Base-by-base conservation (phyloP, 2,113 vertebrate genomes). In the Hyla sarda region DNA sequence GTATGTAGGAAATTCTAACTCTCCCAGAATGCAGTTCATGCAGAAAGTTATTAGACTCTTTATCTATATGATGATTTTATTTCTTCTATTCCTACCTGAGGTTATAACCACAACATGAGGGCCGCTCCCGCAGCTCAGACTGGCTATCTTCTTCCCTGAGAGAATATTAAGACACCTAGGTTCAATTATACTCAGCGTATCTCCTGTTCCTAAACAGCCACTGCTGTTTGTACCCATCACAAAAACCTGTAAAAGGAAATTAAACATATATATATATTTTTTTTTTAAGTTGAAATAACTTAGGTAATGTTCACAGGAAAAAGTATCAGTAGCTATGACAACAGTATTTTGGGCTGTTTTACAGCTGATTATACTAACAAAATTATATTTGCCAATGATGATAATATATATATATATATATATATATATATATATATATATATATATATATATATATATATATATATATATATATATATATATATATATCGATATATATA, bases 111-210 rank as follows among this genome's bases (percentile, higher is more conserved):
- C 95, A 85, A 99, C 90, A 73, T 99, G 98, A 0, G 98, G 98
- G n/a, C 98, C 98, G 25, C 96, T 99, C 89, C 98, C 98, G 25
- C 98, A 99, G 94, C 97, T 98, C 88, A 99, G 90, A 87, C 97
- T 96, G 81, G 96, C 93, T 87, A 99, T 96, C 90, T 97, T 99
- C 92, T 98, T 99, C 88, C 97, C 97, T 89, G 95, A 98, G 0
- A 99, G 90, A 19, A 93, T 88, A 90, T 98, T 96, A 89, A 99
- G 92, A 90, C 96, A 94, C 88, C 96, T 95, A 11, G 98, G 97
- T 87, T 99, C 96, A 78, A 99, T 97, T 47, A 96, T 97, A 90
- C 96, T 98, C 90, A 98, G 97, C 88, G 96, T 91, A 45, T 99
- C 98, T 83, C 98, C 98, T 19, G 97, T 93, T 25, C 98, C 98